These are phyloP conservation scores for Temnothorax unifasciatus DNA, from an alignment of 2,888 invertebrate species.

Conservation along the genomic window DNA sequence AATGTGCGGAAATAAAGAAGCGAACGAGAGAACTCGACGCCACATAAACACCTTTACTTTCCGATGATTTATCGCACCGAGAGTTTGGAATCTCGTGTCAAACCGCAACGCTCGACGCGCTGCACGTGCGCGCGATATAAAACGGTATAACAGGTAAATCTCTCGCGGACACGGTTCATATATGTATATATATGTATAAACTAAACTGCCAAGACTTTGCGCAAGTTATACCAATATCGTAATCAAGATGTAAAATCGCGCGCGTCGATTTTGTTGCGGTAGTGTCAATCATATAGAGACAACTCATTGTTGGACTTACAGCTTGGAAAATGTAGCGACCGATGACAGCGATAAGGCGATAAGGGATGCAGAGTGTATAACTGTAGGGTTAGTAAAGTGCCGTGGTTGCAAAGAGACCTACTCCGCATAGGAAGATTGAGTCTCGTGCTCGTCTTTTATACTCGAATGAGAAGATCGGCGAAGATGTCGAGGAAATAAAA, in stretches of 20 bases:
- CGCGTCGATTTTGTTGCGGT: neutral
- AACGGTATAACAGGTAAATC: neutral
- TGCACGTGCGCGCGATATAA: neutral
- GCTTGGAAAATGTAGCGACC: conserved; percentile 21
- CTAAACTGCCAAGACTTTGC: neutral
- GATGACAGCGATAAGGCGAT: conserved; percentile 50
- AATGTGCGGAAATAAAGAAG: neutral
- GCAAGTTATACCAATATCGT: neutral
- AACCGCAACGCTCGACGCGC: neutral
- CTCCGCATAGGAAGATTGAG: neutral
- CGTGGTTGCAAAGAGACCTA: neutral
- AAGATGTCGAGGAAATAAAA: conserved; percentile 63
- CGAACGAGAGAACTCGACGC: neutral
- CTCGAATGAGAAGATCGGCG: neutral
- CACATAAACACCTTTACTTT: neutral
- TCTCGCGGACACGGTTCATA: too few relatives aligned
- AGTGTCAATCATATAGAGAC: too few relatives aligned
- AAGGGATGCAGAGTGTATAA: neutral
- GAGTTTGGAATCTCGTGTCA: neutral
- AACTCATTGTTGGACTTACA: too few relatives aligned
- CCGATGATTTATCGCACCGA: neutral
- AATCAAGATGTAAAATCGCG: neutral
- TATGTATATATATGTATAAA: neutral
- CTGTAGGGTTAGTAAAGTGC: neutral
- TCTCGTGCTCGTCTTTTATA: neutral